phyloP scores from a whole-genome alignment of 2,797 vertebrate genomes.

The Sebastes vulpes region DNA sequence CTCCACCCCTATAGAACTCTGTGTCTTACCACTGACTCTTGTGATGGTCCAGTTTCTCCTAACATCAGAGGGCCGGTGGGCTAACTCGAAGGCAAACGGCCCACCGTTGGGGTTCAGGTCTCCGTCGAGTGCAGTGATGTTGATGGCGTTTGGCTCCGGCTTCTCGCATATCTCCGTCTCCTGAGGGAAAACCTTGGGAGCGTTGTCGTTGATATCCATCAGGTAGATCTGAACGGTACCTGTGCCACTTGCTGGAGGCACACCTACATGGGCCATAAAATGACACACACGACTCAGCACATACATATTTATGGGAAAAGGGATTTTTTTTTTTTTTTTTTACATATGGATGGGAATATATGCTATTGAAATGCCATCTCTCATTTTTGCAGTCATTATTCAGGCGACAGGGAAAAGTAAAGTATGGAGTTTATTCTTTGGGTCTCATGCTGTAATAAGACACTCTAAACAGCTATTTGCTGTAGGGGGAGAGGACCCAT shows the following conservation, averaged over 20 bases:
- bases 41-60: constrained; percentile 97
- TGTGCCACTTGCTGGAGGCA: constrained; percentile 93
- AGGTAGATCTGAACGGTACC: constrained; percentile 95
- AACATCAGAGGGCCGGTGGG: constrained; percentile 88
- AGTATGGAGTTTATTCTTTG: constrained; percentile 36
- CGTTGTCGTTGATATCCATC: constrained; percentile 97
- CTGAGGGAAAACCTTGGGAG: constrained; percentile 93
- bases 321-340: background rate
- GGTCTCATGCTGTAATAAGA: constrained; percentile 41
- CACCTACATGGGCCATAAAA: constrained; percentile 79
- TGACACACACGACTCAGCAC: constrained; percentile 17
- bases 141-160: constrained; percentile 94
- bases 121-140: constrained; percentile 95
- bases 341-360: constrained; percentile 40
- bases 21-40: constrained; percentile 90
- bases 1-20: background rate
- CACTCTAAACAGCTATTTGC: constrained; percentile 55
- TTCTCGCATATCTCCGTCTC: constrained; percentile 95
- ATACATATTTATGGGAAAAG: constrained; percentile 41
- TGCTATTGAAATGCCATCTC: constrained; percentile 15
- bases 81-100: constrained; percentile 95
- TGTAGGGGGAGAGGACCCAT: constrained; percentile 49
- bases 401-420: constrained; percentile 24
- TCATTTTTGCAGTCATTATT: constrained; percentile 44
- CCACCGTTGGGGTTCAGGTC: constrained; percentile 96